phyloP scores from a whole-genome alignment of 1,140 invertebrate genomes.

The Mylabris phalerata region DNA sequence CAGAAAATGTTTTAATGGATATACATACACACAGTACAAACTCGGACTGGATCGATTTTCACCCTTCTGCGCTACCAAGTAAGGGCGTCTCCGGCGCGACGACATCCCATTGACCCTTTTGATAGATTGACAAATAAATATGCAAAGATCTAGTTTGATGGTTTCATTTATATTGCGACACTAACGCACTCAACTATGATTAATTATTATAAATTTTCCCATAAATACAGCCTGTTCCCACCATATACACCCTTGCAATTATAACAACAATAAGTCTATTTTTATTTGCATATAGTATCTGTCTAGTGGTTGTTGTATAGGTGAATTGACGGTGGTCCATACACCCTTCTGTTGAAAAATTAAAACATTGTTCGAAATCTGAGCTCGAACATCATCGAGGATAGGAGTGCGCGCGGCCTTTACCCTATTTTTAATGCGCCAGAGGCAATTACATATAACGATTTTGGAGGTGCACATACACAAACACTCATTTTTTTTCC shows the following conservation, averaged over 20 bases:
- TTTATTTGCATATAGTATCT: neutral
- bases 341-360: slow-evolving; percentile 3
- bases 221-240: slow-evolving; percentile 4
- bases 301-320: neutral
- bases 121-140: slow-evolving; percentile 29
- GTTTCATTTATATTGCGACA: neutral
- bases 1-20: slow-evolving; percentile 28
- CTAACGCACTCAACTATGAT: slow-evolving; percentile 10
- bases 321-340: neutral
- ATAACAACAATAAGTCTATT: neutral
- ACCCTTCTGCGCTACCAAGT: slow-evolving; percentile 17
- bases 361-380: slow-evolving; percentile 12
- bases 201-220: slow-evolving; percentile 17
- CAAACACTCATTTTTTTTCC: slow-evolving; percentile 1
- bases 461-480: slow-evolving; percentile 8
- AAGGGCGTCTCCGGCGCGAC: slow-evolving; percentile 15
- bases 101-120: slow-evolving; percentile 23
- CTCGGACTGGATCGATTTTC: slow-evolving; percentile 20
- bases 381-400: slow-evolving; percentile 5
- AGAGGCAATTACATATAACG: neutral
- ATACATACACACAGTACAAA: slow-evolving; percentile 13
- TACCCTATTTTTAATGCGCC: slow-evolving; percentile 10
- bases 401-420: slow-evolving; percentile 7
- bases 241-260: slow-evolving; percentile 1
- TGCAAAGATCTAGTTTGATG: slow-evolving; percentile 15